phyloP scores from a whole-genome alignment of 1,140 invertebrate species.

The Phortica variegata region DNA sequence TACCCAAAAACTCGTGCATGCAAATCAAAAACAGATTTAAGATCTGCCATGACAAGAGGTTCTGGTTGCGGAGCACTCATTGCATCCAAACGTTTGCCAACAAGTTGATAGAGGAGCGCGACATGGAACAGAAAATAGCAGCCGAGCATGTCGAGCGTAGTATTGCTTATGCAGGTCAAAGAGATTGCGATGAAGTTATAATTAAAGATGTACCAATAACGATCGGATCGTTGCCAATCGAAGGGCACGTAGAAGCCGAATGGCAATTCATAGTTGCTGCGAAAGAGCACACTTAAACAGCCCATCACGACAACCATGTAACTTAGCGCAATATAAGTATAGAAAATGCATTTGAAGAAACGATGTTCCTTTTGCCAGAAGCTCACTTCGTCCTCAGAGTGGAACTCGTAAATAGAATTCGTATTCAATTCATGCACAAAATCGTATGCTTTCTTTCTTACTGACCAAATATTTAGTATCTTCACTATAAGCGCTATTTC shows the following conservation, averaged over 20 bases:
- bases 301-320: constrained; percentile 13
- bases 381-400: constrained; percentile 8
- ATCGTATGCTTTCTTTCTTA: constrained; percentile 9
- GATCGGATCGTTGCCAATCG: constrained; percentile 19
- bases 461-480: constrained; percentile 27
- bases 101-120: constrained; percentile 24
- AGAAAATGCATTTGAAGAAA: constrained; percentile 6
- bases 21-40: too few species aligned
- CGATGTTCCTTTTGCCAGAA: constrained; percentile 24
- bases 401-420: constrained; percentile 6
- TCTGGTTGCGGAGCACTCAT: background rate
- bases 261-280: constrained; percentile 22
- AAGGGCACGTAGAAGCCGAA: constrained; percentile 35
- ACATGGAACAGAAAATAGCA: constrained; percentile 39
- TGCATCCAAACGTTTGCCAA: constrained; percentile 26
- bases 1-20: too few species aligned
- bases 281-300: constrained; percentile 15
- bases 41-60: too few species aligned
- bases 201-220: constrained; percentile 26
- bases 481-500: constrained; percentile 23
- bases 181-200: constrained; percentile 22
- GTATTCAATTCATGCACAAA: constrained; percentile 23
- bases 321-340: constrained; percentile 19
- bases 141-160: constrained; percentile 23
- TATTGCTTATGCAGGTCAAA: constrained; percentile 19